Evolutionary conservation across 2,113 vertebrate genomes (phyloP).

Genomic region (Toxotes chatareus): DNA sequence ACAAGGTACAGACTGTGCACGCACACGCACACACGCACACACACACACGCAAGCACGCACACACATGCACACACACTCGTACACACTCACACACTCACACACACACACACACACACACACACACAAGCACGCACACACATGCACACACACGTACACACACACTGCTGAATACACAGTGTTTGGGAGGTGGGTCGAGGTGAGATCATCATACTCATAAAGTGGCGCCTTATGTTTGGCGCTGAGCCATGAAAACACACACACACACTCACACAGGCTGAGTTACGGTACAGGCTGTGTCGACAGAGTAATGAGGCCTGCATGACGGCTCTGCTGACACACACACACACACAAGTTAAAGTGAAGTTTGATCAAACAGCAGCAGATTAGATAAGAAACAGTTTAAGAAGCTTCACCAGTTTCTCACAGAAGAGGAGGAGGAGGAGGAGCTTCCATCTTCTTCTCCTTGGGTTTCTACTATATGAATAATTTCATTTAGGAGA

Average conservation of each 20-base stretch:
- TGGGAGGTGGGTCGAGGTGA: conserved; percentile 37
- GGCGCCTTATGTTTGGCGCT: conserved; percentile 44
- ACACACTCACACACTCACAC: background rate
- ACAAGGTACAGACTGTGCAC: background rate
- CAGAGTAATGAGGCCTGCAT: conserved; percentile 44
- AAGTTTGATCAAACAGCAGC: too few species aligned
- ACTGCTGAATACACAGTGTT: background rate
- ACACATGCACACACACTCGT: too few species aligned
- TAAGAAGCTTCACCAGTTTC: too few species aligned
- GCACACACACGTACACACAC: background rate
- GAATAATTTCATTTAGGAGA: too few species aligned
- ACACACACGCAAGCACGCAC: background rate
- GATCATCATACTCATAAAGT: conserved; percentile 50
- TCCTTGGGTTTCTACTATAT: too few species aligned
- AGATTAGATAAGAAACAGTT: too few species aligned
- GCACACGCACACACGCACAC: background rate
- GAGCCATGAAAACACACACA: background rate
- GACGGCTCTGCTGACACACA: conserved; percentile 1
- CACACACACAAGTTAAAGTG: background rate
- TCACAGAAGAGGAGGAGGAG: too few species aligned
- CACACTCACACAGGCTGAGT: conserved; percentile 6
- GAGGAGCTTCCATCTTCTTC: too few species aligned
- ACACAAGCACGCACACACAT: background rate
- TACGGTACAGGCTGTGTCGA: conserved; percentile 47
- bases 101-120: background rate